Conservation (phyloP, 2,113 vertebrate species). For the Oryzias melastigma region DNA sequence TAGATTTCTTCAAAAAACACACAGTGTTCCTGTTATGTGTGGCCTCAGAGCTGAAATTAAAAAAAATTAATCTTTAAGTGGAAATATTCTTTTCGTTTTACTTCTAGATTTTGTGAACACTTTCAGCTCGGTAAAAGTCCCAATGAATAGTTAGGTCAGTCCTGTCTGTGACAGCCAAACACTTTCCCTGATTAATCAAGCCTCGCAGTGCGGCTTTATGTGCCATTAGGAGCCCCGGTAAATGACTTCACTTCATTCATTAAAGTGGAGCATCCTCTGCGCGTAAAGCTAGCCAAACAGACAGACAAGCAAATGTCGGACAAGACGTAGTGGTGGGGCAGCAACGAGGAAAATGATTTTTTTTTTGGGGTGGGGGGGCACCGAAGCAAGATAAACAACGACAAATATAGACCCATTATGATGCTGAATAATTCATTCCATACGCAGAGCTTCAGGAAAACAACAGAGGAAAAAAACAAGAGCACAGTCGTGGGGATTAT, state of each 20-base stretch:
- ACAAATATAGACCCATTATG: constrained; percentile 75
- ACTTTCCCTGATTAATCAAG: constrained; percentile 76
- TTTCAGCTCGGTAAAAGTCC: constrained; percentile 1
- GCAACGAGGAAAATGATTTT: constrained; percentile 13
- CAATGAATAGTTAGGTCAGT: constrained; percentile 37
- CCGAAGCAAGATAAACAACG: constrained; percentile 65
- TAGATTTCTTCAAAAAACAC: no score
- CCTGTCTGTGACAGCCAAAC: constrained; percentile 63
- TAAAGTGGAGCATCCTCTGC: constrained; percentile 65
- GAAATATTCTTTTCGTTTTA: no score
- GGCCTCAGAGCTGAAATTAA: neutral
- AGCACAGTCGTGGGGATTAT: constrained; percentile 50
- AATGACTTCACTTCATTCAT: constrained; percentile 74
- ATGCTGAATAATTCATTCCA: constrained; percentile 73
- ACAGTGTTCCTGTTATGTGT: neutral
- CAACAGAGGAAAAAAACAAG: constrained; percentile 44
- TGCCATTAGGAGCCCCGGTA: constrained; percentile 67
- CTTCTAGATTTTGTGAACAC: neutral
- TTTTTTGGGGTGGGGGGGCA: constrained; percentile 27
- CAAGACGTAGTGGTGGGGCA: constrained; percentile 48
- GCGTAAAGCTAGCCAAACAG: constrained; percentile 33
- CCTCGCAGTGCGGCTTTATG: constrained; percentile 65
- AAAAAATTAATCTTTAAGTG: no score
- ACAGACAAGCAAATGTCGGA: constrained; percentile 37
- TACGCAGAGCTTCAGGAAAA: constrained; percentile 56